Evolutionary conservation across 1,140 invertebrate species (phyloP).

Genomic region (Halictus rubicundus): DNA sequence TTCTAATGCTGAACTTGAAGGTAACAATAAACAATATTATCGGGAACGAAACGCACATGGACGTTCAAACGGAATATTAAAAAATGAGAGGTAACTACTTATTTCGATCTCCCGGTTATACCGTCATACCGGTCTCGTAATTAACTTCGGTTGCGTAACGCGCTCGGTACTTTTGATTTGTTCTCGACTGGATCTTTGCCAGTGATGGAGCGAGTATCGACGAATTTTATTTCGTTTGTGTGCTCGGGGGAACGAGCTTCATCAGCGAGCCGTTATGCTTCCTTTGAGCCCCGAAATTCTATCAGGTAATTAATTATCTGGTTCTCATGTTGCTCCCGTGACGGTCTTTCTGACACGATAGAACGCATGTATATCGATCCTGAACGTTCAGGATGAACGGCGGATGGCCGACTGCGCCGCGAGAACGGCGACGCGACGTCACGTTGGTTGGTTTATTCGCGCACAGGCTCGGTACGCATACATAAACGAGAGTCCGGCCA

Average conservation of each 20-base stretch:
- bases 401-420: not conserved
- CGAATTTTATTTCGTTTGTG: not conserved
- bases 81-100: too few relatives aligned
- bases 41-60: too few relatives aligned
- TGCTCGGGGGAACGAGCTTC: too few relatives aligned
- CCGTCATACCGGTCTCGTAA: too few relatives aligned
- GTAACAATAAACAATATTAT: too few relatives aligned
- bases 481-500: not conserved
- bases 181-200: not conserved
- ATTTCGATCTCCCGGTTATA: too few relatives aligned
- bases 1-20: too few relatives aligned
- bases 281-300: conserved; percentile 30
- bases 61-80: too few relatives aligned
- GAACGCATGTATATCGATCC: conserved; percentile 63
- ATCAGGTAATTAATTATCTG: conserved; percentile 52
- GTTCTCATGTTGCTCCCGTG: not conserved
- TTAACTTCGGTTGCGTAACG: too few relatives aligned
- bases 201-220: too few relatives aligned
- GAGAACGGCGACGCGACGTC: conserved; percentile 1
- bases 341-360: conserved; percentile 52
- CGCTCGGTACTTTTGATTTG: too few relatives aligned
- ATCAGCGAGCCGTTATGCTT: conserved; percentile 43
- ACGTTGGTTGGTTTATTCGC: not conserved
- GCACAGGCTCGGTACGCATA: not conserved
- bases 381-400: conserved; percentile 48